Base-by-base conservation (phyloP, 1,140 invertebrate genomes). In the Colletes latitarsis region DNA sequence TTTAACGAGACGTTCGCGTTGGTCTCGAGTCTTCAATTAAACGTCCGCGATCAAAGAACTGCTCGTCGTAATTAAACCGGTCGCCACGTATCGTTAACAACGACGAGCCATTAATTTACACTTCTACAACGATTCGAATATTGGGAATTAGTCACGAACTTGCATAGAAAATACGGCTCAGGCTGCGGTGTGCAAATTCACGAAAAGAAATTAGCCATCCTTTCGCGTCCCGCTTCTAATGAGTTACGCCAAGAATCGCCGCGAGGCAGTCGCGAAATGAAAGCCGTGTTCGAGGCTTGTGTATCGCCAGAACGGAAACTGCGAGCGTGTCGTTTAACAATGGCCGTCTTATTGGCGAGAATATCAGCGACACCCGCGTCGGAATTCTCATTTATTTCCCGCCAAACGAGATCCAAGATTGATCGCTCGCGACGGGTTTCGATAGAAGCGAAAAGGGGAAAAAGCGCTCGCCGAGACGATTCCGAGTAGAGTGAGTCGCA, bases 221-320 rank as follows among this genome's bases (percentile, higher is more conserved):
- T 60, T 19, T 68, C 53, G 46, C 39, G 12, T 10, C 17, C 43
- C 15, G 30, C 4, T 9, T 43, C 62, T 83, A 83, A 81, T 58
- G 63, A 83, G 62, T 77, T 60, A 39, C 53, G 68, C 69, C 30
- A 21, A 75, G 19, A 49, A 66, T 52, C n/a, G 46, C 41, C 46
- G 17, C 46, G 8, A 39, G 19, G 14, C 55, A 21, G 53, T 14
- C 39, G 17, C 17, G 49, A 49, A 41, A 49, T 17, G 64, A 69
- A 60, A 74, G 14, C 6, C 19, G 9, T 46, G 30, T 19, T 30
- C n/a, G 6, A 60, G 53, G 63, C 52, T 68, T 17, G 6, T 43
- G 39, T 66, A 60, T 60, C 15, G 49, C 4, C 58, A 53, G 39
- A 39, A 55, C 46, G 64, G 43, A 15, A n/a, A 10, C 10, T 15